Base-by-base conservation (phyloP, 1,140 invertebrate genomes). In the Bombus waltoni region DNA sequence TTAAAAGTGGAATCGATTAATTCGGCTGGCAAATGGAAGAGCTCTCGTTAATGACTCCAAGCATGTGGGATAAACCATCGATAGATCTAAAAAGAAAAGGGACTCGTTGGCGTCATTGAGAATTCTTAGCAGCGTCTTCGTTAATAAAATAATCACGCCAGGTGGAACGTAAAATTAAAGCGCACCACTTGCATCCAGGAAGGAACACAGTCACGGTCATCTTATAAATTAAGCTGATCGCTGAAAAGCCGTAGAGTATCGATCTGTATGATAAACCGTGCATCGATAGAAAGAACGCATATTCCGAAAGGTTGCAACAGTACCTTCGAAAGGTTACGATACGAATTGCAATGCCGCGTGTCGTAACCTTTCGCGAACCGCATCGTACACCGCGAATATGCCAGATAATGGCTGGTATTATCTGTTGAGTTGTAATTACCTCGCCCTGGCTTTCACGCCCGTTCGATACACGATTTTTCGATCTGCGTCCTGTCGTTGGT, bases 301-400 rank as follows among this genome's bases (percentile, higher is more conserved):
- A 84, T 84, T 84, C 87, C 73, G 68, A 90, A 85, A 81, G 87
- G 89, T 91, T 88, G 89, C 89, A 83, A 87, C 65, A 66, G 65
- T 66, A 18, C 15, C 65, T 22, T 35, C 65, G 15, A 90, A 85
- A 81, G 87, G 89, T 91, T 88, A 87, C 89, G 83, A 90, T 91
- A 91, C 87, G 89, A 88, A 88, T 86, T 71, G 89, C 81, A 73
- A 88, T 86, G 83, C 42, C 81, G 68, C 32, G 79, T 90, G 89
- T 84, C 71, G 84, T 90, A 90, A 90, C 90, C 90, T 91, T 91
- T 84, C 86, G 77, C 81, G 78, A 85, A 83, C 86, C 74, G 75
- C 88, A 76, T 71, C 71, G 79, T 77, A 65, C 75, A 38, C 74
- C 74, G 71, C 18, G 10, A 53, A 80, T 71, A 78, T 59, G 73